Conservation (phyloP, 1,140 invertebrate species). For the Drosophila nebulosa region DNA sequence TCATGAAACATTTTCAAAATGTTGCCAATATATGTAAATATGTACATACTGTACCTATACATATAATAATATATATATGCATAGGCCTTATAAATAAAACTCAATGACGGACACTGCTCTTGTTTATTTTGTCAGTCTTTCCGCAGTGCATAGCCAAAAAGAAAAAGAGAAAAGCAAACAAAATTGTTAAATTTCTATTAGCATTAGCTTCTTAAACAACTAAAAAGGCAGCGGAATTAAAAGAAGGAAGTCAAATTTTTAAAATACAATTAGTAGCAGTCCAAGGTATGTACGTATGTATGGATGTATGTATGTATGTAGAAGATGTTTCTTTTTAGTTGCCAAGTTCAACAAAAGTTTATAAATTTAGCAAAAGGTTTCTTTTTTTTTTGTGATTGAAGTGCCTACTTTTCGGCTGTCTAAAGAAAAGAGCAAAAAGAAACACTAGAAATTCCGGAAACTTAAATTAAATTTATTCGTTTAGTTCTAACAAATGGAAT, state of each 20-base stretch:
- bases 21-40: slow-evolving; percentile 16
- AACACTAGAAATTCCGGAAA: slow-evolving; percentile 39
- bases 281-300: slow-evolving; percentile 32
- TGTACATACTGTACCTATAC: slow-evolving; percentile 10
- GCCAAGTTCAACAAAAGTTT: slow-evolving; percentile 33
- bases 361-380: slow-evolving; percentile 16
- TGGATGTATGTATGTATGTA: too few species aligned
- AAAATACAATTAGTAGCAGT: slow-evolving; percentile 30
- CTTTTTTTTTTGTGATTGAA: not conserved
- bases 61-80: not conserved
- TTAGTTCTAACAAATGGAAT: slow-evolving; percentile 34
- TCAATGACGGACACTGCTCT: slow-evolving; percentile 62
- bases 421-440: not conserved
- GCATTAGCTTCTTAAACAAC: slow-evolving; percentile 30
- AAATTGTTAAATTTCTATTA: slow-evolving; percentile 21
- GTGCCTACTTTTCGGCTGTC: slow-evolving; percentile 35
- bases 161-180: slow-evolving; percentile 14
- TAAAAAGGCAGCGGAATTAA: slow-evolving; percentile 5
- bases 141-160: slow-evolving; percentile 65
- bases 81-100: slow-evolving; percentile 67
- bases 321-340: slow-evolving; percentile 6
- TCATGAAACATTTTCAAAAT: slow-evolving; percentile 26
- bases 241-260: slow-evolving; percentile 29
- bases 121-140: slow-evolving; percentile 52
- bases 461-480: slow-evolving; percentile 25